phyloP scores from a whole-genome alignment of 2,797 vertebrate species.

The Ceryle rudis region DNA sequence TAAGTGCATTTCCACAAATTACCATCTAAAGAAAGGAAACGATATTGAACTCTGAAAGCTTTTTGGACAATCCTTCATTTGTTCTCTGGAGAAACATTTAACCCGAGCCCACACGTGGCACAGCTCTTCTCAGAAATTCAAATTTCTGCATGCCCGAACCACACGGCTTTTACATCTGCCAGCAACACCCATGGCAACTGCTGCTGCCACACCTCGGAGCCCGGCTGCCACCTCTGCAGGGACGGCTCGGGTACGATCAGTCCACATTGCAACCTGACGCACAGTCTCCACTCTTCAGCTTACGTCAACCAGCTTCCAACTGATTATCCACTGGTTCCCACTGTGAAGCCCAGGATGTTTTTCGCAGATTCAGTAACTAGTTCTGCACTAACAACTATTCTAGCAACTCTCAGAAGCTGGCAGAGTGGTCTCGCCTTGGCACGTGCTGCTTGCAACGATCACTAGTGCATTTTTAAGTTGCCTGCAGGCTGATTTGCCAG shows the following conservation, averaged over 20 bases:
- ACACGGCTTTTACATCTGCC: not conserved
- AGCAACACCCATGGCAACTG: conserved; percentile 18
- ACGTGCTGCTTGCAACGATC: accelerated
- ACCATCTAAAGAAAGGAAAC: not conserved
- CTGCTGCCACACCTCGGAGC: not conserved
- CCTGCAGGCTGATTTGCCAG: not conserved
- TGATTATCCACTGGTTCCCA: not conserved
- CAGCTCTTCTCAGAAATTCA: not conserved
- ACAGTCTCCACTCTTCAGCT: not conserved
- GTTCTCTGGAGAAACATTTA: not conserved
- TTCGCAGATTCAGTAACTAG: not conserved
- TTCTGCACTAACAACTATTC: not conserved
- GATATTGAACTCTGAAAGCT: not conserved
- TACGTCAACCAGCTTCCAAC: not conserved
- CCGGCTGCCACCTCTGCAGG: not conserved
- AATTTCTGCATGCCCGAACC: conserved; percentile 41
- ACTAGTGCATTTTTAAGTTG: not conserved
- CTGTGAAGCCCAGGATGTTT: not conserved
- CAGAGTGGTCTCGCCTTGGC: not conserved
- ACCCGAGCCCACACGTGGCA: not conserved
- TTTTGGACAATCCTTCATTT: not conserved
- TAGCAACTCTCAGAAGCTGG: not conserved
- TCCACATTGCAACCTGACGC: not conserved
- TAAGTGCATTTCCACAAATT: not conserved
- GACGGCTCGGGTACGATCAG: not conserved